Percentiles rank a stretch among this genome's conserved stretches.
These are phyloP conservation scores for Menidia menidia DNA, from an alignment of 2,797 vertebrate genomes.

Conservation along the genomic window DNA sequence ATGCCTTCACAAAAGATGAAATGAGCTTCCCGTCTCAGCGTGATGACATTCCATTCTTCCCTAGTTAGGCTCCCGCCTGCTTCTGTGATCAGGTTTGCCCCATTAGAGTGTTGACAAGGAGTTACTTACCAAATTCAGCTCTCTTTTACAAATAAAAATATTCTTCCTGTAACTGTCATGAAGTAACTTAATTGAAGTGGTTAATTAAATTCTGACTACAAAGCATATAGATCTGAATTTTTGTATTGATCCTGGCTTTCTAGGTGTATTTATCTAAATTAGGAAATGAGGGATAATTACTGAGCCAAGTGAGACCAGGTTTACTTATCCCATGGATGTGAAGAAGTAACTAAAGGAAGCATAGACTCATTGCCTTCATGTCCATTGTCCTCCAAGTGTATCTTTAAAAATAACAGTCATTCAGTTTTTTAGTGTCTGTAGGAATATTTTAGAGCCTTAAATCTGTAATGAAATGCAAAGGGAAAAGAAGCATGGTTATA, in stretches of 20 bases:
- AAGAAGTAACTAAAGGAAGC: background rate
- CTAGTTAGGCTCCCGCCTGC: constrained; percentile 53
- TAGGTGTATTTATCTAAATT: constrained; percentile 22
- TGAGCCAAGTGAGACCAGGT: background rate
- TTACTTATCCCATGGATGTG: background rate
- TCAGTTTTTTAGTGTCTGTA: background rate
- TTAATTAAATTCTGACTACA: constrained; percentile 31
- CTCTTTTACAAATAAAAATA: constrained; percentile 2
- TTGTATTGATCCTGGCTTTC: constrained; percentile 32
- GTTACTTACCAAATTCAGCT: constrained; percentile 3
- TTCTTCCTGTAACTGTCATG: constrained; percentile 20
- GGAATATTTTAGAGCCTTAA: background rate
- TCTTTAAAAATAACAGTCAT: background rate
- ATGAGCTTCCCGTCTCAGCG: constrained; percentile 40
- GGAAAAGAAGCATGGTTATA: background rate
- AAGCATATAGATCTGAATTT: constrained; percentile 17
- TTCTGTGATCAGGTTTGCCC: constrained; percentile 70
- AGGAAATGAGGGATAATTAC: constrained; percentile 1
- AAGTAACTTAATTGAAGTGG: constrained; percentile 6
- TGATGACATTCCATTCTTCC: constrained; percentile 56
- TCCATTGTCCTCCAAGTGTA: background rate
- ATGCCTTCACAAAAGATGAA: constrained; percentile 44
- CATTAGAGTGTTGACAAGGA: constrained; percentile 49
- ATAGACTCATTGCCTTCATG: background rate
- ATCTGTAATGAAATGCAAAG: background rate